Base-by-base conservation (phyloP, 2,888 invertebrate species). In the Rutpela maculata region DNA sequence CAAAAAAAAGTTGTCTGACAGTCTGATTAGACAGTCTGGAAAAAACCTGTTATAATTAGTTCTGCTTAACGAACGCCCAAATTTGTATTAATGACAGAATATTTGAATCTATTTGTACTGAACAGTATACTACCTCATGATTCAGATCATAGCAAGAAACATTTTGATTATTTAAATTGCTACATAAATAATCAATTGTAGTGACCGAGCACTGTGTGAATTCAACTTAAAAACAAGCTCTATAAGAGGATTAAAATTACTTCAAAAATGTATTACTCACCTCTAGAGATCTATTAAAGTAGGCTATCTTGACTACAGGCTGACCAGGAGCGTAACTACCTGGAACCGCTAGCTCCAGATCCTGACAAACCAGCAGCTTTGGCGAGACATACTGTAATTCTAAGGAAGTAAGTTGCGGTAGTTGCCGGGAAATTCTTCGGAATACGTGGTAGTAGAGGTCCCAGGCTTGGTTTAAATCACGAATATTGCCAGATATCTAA, bases 371-470 rank as follows among this genome's bases (percentile, higher is more conserved):
- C 75, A 98, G 91, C 83, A 99, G 91, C 83, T 97, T 96, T 15
- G 98, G 98, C 76, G 98, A 98, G 10, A 99, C 99, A 89, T 99
- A 99, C 87, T 99, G 98, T 84, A 98, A 91, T 90, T 98, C 98
- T 60, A 98, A 91, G 1, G 96, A 96, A 6, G 97, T 97, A 57
- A 98, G 90, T 88, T 97, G 96, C 3, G 98, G 97, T 82, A 99
- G 91, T 89, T 99, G 99, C 19, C 98, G 94, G 19, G 98, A 97
- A 88, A 99, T 99, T 84, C 98, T 94, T 35, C 99, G 93, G 91
- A 99, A 99, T 71, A 99, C 99, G 89, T 98, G 97, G 91, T 99
- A 99, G 91, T 99, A 99, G 55, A 99, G 92, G 89, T 99, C 99
- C 99, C 99, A 99, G 3, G 99, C 99, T 88, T 98, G 98, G 88